phyloP scores from a whole-genome alignment of 2,113 vertebrate genomes.

The Clarias magur region DNA sequence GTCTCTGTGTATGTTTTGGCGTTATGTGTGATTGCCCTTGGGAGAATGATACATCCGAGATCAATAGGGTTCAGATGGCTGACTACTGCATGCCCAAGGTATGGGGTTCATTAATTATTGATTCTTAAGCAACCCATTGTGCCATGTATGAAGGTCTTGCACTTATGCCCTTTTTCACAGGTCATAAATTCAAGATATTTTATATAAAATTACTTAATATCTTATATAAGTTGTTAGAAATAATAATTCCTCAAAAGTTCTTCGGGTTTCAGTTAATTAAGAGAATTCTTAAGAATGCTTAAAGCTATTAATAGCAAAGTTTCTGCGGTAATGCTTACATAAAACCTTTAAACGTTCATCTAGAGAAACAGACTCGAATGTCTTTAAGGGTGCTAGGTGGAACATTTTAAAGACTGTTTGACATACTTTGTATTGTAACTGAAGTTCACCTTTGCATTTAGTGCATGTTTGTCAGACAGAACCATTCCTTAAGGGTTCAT shows the following conservation, averaged over 20 bases:
- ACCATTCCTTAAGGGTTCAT: not conserved
- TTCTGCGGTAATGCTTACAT: not conserved
- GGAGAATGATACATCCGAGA: conserved; percentile 9
- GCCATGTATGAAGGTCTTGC: not conserved
- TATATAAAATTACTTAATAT: not conserved
- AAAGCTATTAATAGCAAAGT: not conserved
- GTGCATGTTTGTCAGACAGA: not conserved
- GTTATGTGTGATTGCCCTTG: conserved; percentile 4
- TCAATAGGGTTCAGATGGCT: conserved; percentile 8
- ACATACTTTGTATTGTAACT: not conserved
- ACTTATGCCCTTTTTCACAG: not conserved
- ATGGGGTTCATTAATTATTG: not conserved
- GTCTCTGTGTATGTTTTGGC: not conserved
- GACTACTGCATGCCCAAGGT: not conserved
- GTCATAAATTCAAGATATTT: not conserved
- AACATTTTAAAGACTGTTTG: not conserved
- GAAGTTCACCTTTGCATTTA: not conserved
- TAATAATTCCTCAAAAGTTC: not conserved
- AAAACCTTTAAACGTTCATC: not conserved
- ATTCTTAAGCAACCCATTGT: not conserved
- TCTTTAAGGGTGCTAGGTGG: not conserved
- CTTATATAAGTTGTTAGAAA: not conserved
- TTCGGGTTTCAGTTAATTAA: not conserved
- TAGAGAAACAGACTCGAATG: not conserved
- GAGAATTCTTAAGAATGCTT: not conserved